These are phyloP conservation scores for Eurystomus glaucurus DNA, from an alignment of 2,797 vertebrate species.

Conservation along the genomic window DNA sequence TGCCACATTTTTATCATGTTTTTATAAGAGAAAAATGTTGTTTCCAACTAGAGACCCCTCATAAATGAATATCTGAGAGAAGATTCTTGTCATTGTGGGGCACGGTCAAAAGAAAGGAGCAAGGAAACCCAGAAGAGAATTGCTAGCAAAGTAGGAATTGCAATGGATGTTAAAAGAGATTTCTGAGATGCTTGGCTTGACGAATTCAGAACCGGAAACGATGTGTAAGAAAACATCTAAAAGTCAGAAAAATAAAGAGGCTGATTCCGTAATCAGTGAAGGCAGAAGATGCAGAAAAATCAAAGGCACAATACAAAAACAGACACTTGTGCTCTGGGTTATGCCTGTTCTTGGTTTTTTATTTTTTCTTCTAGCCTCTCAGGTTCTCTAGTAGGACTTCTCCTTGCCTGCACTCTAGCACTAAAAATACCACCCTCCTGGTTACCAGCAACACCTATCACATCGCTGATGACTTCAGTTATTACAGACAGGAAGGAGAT, in stretches of 20 bases:
- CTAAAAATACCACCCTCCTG: background rate
- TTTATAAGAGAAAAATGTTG: background rate
- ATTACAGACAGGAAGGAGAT: background rate
- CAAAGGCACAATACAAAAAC: background rate
- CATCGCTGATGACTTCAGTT: fast-evolving
- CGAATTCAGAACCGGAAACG: background rate
- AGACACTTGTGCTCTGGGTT: fast-evolving
- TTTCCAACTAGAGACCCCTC: background rate
- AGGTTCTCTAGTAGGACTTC: background rate
- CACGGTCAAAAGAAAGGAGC: background rate
- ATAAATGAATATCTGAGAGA: background rate
- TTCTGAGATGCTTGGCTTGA: background rate
- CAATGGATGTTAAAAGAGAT: background rate
- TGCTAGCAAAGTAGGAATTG: background rate
- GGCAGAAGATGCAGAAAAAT: background rate
- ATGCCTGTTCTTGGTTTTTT: background rate
- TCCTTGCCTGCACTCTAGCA: background rate
- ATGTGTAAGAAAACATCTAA: constrained; percentile 1
- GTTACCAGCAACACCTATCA: background rate
- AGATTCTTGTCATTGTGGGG: background rate
- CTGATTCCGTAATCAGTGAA: background rate
- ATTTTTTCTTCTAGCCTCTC: background rate
- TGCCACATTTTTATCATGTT: background rate
- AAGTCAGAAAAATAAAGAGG: constrained; percentile 22
- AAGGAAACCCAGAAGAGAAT: background rate